Base-by-base conservation (phyloP, 2,113 vertebrate species). In the Cyprinodon tularosa region DNA sequence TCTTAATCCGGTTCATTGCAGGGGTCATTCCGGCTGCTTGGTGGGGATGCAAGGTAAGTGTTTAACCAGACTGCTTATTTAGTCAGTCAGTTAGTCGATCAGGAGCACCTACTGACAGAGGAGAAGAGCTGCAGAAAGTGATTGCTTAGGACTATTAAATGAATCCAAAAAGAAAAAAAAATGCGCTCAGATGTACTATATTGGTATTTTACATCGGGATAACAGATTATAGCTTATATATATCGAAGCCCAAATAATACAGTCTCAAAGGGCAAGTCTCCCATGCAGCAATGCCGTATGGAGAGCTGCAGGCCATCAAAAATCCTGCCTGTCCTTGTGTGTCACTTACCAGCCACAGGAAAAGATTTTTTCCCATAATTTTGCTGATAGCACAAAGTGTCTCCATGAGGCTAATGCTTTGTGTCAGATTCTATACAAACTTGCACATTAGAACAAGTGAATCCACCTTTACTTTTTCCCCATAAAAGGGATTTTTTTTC, bases 381-480 rank as follows among this genome's bases (percentile, higher is more conserved):
- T 73, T 85, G 90, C 90, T 91, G 89, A 92, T 87, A 86, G 86
- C 86, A 48, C 90, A 88, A 85, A 88, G 83, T 89, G 90, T 89
- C 90, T 88, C 74, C 64, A 82, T 92, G 90, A 91, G 66, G 87
- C 82, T 92, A 85, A 93, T 76, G 72, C 82, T 88, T 90, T 78
- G 79, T 93, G 91, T 90, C 92, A 93, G 82, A 82, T 88, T 88
- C 69, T 87, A 84, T 66, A 85, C 84, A 73, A 85, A 88, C 86
- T 81, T 81, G 64, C 74, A 53, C 78, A 86, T 90, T 82, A 88
- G 62, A 86, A 85, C 66, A 71, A 83, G 62, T 71, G 59, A 78
- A 86, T 86, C 66, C 78, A 89, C 86, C 85, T 90, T 86, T 83
- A 76, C 81, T 86, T 86, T 86, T 86, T 85, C 5, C 73, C 64